Evolutionary conservation across 2,888 invertebrate genomes (phyloP).

Genomic region (Lepidocyrtinus sp.): DNA sequence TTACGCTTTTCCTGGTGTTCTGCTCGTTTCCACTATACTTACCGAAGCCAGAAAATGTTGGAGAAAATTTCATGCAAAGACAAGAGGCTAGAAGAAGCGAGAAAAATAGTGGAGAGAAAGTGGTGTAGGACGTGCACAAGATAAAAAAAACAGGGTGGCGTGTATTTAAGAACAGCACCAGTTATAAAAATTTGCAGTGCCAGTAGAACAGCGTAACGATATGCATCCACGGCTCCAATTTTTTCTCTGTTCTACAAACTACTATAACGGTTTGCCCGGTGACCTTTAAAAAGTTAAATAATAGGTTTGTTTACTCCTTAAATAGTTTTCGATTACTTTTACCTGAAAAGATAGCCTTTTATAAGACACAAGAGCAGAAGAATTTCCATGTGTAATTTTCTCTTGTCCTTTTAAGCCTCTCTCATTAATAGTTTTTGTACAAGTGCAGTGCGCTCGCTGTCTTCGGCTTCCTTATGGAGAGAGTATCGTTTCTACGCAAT

Average conservation of each 20-base stretch:
- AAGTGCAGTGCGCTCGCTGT: too few relatives aligned
- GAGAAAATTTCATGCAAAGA: slow-evolving; percentile 31
- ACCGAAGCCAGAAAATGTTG: slow-evolving; percentile 41
- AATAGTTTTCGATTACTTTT: too few relatives aligned
- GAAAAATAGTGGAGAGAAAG: too few relatives aligned
- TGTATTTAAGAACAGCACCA: too few relatives aligned
- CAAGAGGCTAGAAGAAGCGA: slow-evolving; percentile 37
- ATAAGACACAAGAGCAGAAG: too few relatives aligned
- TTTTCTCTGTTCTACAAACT: slow-evolving; percentile 25
- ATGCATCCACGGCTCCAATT: slow-evolving; percentile 22
- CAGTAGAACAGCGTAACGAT: slow-evolving; percentile 5
- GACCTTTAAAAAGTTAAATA: slow-evolving; percentile 53
- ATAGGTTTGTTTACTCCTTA: too few relatives aligned
- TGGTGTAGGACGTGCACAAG: slow-evolving; percentile 39
- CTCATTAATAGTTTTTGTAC: not conserved
- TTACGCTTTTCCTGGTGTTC: not conserved
- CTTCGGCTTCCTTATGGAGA: too few relatives aligned
- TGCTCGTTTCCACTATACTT: not conserved
- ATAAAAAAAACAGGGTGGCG: not conserved
- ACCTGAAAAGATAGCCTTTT: too few relatives aligned
- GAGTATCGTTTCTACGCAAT: too few relatives aligned
- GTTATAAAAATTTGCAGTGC: slow-evolving; percentile 30
- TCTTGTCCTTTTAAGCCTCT: too few relatives aligned
- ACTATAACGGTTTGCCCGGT: slow-evolving; percentile 40
- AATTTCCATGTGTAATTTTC: too few relatives aligned